These are phyloP conservation scores for Cladopsammia gracilis DNA, from an alignment of 64 coral and sea anemone species.

Conservation along the genomic window DNA sequence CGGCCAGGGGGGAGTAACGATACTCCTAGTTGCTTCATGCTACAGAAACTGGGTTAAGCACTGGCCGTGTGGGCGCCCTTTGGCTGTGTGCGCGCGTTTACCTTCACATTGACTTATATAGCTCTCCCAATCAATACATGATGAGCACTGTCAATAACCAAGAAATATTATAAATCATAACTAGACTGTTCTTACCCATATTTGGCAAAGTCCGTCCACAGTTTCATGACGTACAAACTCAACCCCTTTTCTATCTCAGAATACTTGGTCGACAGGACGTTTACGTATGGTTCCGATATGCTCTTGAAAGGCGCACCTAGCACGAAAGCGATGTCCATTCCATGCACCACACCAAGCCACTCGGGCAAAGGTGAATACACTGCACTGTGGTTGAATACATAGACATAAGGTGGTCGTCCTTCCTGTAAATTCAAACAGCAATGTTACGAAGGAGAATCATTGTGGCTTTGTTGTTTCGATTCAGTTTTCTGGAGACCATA, in stretches of 20 bases:
- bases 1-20: too few species aligned
- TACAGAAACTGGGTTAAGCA: too few species aligned
- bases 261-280: neutral
- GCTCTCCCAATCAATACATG: too few species aligned
- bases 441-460: too few species aligned
- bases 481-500: too few species aligned
- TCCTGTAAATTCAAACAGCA: neutral
- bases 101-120: too few species aligned
- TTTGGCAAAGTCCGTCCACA: conserved; percentile 89
- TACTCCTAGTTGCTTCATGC: too few species aligned
- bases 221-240: conserved; percentile 60
- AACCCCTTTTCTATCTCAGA: conserved; percentile 72
- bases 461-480: too few species aligned
- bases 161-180: too few species aligned
- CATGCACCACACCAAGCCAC: conserved; percentile 68
- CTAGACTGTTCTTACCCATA: neutral
- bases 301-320: conserved; percentile 57
- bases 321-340: conserved; percentile 48
- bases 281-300: neutral
- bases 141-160: too few species aligned
- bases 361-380: conserved; percentile 53
- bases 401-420: conserved; percentile 53
- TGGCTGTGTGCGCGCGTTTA: too few species aligned
- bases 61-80: too few species aligned
- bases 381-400: conserved; percentile 61